Conservation (phyloP, 2,113 vertebrate genomes). For the Ellobius talpinus region DNA sequence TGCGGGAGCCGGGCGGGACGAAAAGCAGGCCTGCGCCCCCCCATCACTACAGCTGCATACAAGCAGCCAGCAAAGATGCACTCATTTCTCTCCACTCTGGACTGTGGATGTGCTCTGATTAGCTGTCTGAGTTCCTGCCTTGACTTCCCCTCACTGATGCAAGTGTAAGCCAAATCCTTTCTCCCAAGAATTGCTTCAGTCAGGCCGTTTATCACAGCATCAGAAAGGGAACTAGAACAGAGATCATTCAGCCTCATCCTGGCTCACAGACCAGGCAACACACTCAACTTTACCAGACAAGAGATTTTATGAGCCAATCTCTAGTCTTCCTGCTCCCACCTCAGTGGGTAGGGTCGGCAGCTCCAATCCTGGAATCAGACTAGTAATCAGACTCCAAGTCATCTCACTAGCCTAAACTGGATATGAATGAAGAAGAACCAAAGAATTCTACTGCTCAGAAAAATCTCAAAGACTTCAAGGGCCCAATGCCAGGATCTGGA, state of each 20-base stretch:
- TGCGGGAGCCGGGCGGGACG: no score
- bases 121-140: not conserved
- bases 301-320: not conserved
- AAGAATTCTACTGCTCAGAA: no score
- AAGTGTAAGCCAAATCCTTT: not conserved
- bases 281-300: not conserved
- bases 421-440: not conserved
- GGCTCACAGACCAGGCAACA: not conserved
- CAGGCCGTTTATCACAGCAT: not conserved
- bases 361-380: not conserved
- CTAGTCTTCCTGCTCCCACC: no score
- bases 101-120: not conserved
- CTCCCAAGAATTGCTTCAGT: not conserved
- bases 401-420: not conserved
- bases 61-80: no score
- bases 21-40: no score
- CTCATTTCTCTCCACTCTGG: not conserved
- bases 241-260: not conserved
- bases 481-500: not conserved
- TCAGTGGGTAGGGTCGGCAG: not conserved
- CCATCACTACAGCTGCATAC: no score
- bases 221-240: not conserved
- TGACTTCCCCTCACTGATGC: not conserved
- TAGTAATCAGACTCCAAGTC: not conserved
- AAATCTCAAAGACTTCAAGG: no score